Evolutionary conservation across 2,888 invertebrate species (phyloP).

Genomic region (Rhynchonema sp.): DNA sequence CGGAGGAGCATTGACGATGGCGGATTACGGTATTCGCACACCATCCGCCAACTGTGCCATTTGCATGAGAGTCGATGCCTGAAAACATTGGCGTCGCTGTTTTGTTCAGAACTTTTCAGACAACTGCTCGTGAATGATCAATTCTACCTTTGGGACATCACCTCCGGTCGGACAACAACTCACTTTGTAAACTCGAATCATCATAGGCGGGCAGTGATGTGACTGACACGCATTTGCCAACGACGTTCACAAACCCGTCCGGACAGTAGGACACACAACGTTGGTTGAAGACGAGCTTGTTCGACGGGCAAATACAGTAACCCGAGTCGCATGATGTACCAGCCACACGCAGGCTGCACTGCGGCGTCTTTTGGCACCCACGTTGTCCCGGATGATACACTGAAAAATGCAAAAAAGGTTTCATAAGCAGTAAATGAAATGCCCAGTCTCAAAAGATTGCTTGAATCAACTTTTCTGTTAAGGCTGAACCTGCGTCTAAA

Average conservation of each 20-base stretch:
- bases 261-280: background rate
- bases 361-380: background rate
- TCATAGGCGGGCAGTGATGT: background rate
- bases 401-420: no score
- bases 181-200: background rate
- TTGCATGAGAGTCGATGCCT: background rate
- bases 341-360: background rate
- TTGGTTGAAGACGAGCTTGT: background rate
- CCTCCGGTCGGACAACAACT: no score
- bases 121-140: no score
- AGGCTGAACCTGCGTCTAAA: no score
- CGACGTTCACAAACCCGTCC: background rate
- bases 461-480: no score
- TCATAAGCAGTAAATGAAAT: no score
- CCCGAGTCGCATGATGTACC: background rate
- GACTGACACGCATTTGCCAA: background rate
- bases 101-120: no score
- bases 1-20: background rate
- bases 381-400: background rate
- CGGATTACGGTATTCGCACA: background rate
- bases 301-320: background rate
- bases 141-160: no score
- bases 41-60: constrained; percentile 1
- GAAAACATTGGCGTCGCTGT: no score
- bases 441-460: no score